Conservation (phyloP, 2,888 invertebrate genomes). For the Therioaphis trifolii region DNA sequence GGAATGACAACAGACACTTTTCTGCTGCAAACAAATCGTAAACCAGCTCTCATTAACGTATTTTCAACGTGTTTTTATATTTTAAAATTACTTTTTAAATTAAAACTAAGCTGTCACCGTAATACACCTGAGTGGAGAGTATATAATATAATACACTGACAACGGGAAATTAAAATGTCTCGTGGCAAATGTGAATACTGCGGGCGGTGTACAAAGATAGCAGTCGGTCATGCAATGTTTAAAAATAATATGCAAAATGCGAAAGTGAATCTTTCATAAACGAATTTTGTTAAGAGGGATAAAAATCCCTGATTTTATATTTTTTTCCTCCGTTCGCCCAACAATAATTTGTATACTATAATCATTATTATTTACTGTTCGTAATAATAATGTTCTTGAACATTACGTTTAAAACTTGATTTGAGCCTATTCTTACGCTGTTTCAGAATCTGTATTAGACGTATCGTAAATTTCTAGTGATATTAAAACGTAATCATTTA, state of each 20-base stretch:
- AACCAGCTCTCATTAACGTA: too few relatives aligned
- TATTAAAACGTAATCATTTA: slow-evolving; percentile 13
- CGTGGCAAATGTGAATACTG: slow-evolving; percentile 2
- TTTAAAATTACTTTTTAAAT: not conserved
- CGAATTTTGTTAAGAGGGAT: not conserved
- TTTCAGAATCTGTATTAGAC: not conserved
- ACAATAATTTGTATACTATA: too few relatives aligned
- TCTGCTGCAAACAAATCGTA: too few relatives aligned
- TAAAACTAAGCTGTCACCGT: slow-evolving; percentile 28
- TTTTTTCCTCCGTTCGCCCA: not conserved
- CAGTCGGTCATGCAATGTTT: slow-evolving; percentile 34
- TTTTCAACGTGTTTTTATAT: too few relatives aligned
- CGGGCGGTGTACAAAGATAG: not conserved
- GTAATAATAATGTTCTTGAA: too few relatives aligned
- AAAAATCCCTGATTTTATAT: not conserved
- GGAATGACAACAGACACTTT: too few relatives aligned
- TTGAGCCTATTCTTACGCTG: too few relatives aligned
- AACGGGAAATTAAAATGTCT: slow-evolving; percentile 46
- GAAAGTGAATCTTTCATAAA: slow-evolving; percentile 8
- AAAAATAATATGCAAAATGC: slow-evolving; percentile 19
- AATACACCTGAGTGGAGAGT: not conserved
- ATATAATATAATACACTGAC: not conserved
- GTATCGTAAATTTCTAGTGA: not conserved
- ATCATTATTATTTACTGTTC: too few relatives aligned
- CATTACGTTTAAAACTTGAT: too few relatives aligned